These are phyloP conservation scores for Drosophila yooni DNA, from an alignment of 2,888 invertebrate species.

Conservation along the genomic window DNA sequence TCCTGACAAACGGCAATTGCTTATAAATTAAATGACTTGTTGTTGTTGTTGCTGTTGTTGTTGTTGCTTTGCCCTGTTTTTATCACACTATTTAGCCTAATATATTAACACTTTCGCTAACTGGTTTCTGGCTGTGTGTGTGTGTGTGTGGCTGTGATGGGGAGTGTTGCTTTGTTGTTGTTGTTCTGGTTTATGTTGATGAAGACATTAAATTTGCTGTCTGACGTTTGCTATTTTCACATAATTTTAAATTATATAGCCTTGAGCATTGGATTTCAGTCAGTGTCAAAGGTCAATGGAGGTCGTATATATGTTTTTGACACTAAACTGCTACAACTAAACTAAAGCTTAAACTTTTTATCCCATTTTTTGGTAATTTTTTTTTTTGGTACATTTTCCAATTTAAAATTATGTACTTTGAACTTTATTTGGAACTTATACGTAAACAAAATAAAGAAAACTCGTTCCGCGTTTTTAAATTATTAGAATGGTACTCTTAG, in stretches of 20 bases:
- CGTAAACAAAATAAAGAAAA: background rate
- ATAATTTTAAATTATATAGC: constrained; percentile 18
- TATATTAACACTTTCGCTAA: constrained; percentile 72
- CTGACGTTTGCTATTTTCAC: constrained; percentile 35
- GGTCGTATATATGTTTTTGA: background rate
- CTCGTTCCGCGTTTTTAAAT: background rate
- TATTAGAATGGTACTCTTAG: background rate
- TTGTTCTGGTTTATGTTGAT: constrained; percentile 36
- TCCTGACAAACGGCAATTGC: constrained; percentile 68
- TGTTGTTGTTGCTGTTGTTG: constrained; percentile 47
- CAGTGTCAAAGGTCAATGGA: constrained; percentile 18
- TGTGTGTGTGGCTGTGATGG: background rate
- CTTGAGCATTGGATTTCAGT: background rate
- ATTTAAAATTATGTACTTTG: background rate
- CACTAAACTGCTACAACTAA: background rate
- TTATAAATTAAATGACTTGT: constrained; percentile 71
- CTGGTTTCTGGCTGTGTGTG: constrained; percentile 29
- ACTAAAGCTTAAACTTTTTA: background rate
- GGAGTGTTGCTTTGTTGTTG: constrained; percentile 3
- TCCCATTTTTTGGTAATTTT: background rate
- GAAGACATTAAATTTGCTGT: constrained; percentile 56
- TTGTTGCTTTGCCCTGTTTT: constrained; percentile 52
- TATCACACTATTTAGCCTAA: constrained; percentile 75
- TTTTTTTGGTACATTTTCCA: too few species aligned
- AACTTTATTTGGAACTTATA: background rate